Base-by-base conservation (phyloP, 2,113 vertebrate species). In the Datnioides undecimradiatus region DNA sequence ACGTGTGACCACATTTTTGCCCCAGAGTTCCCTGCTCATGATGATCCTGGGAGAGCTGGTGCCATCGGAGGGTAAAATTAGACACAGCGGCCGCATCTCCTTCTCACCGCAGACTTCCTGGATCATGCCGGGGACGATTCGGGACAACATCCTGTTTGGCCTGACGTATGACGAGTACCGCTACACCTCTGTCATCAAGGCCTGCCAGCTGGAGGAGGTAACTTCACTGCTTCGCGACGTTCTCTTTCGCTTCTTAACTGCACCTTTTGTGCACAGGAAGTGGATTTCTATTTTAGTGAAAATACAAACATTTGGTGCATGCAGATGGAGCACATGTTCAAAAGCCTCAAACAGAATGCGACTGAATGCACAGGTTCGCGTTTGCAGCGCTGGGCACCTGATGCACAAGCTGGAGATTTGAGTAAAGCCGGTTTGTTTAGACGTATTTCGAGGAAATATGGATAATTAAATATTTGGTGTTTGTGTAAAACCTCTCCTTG, bases 101-200 rank as follows among this genome's bases (percentile, higher is more conserved):
- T 99, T 96, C 94, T 99, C 96, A 13, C 95, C 97, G 12, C 98
- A 99, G 93, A 97, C 98, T 16, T 96, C 98, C 40, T 99, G 98
- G 98, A 98, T 99, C 79, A 97, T 99, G 96, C 97, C 97, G 45
- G 98, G 98, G n/a, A n/a, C 97, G 63, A 97, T 99, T 87, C 96
- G 96, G 74, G 98, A 99, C 85, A 99, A 99, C 88, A 99, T 99
- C 84, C 91, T 99, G 84, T 99, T 99, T 86, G 98, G 98, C 25
- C 94, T 99, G 88, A 97, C 96, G 33, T 98, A 97, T 40, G 97
- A 99, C 78, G 97, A 99, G 72, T 97, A 96, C n/a, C n/a, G n/a
- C n/a, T 99, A 99, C 70, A 96, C 85, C 73, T 97, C 96, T 21
- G 96, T 99, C 78, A 90, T 99, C 93, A 97, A 96, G 92, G 97